Evolutionary conservation across 2,888 invertebrate genomes (phyloP), one percentile per base, ranked within the genome.

Genomic region (Apocheima hispidaria): DNA sequence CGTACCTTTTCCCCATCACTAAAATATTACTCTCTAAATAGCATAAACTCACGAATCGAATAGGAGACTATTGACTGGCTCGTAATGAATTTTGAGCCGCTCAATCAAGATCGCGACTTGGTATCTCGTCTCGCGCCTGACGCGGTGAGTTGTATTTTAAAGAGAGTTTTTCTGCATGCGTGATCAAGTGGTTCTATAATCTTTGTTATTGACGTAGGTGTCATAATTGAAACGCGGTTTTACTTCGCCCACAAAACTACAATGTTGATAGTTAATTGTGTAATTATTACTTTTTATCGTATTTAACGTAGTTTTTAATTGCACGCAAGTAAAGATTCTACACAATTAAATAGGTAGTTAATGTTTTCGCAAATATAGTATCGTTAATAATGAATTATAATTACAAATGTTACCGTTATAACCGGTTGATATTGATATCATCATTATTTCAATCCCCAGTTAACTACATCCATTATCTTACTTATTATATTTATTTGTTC

Each of bases 121-220:
- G n/a, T n/a, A n/a, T n/a, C n/a, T n/a, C n/a, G n/a, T n/a, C n/a
- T n/a, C n/a, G n/a, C n/a, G n/a, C n/a, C n/a, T n/a, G n/a, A n/a
- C n/a, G n/a, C n/a, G n/a, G n/a, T n/a, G n/a, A n/a, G n/a, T n/a
- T n/a, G n/a, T n/a, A n/a, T n/a, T n/a, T n/a, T n/a, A n/a, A n/a
- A n/a, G n/a, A n/a, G n/a, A n/a, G n/a, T n/a, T n/a, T n/a, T n/a
- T n/a, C n/a, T n/a, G n/a, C n/a, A n/a, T n/a, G n/a, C n/a, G n/a
- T n/a, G n/a, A n/a, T n/a, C n/a, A n/a, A n/a, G n/a, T n/a, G n/a
- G n/a, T n/a, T n/a, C n/a, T n/a, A n/a, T n/a, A n/a, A n/a, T n/a
- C n/a, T n/a, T 54, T 67, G 68, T 63, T 72, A 71, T 53, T 57
- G 58, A 63, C 56, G 60, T 77, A 73, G 66, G 58, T 30, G 48